Conservation (phyloP, 2,888 invertebrate species). For the Eupithecia insigniata region DNA sequence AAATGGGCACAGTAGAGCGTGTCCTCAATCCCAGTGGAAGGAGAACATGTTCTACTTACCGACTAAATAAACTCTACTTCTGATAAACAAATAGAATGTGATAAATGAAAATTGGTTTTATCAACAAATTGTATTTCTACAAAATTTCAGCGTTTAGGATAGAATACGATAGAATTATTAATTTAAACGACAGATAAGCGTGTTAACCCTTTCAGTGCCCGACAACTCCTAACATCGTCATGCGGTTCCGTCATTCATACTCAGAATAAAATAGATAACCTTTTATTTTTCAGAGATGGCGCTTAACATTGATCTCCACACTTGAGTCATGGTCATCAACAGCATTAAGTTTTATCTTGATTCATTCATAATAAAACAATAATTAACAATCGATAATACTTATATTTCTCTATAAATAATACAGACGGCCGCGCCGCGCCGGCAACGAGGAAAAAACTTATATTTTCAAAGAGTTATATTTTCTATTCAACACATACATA, state of each 20-base stretch:
- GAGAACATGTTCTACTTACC: too few species aligned
- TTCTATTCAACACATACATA: constrained; percentile 79
- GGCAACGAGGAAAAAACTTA: constrained; percentile 67
- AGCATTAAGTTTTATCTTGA: neutral
- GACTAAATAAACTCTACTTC: neutral
- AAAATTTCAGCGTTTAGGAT: neutral
- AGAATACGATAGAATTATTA: too few species aligned
- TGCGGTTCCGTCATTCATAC: too few species aligned
- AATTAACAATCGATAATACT: constrained; percentile 65
- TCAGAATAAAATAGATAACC: neutral
- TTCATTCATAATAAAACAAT: constrained; percentile 60
- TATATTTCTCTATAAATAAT: constrained; percentile 81
- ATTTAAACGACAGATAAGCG: neutral
- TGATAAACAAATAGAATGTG: neutral
- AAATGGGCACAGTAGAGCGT: too few species aligned
- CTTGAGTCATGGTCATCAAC: neutral
- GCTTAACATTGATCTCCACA: neutral
- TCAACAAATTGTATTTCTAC: neutral
- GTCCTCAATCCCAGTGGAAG: too few species aligned
- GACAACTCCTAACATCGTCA: too few species aligned
- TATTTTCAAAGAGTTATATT: constrained; percentile 74
- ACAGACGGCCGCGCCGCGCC: constrained; percentile 57
- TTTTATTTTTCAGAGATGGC: neutral
- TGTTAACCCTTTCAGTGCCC: neutral
- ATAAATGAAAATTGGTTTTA: too few species aligned